A percentile compares a stretch with the other conserved stretches of the same genome.
These are phyloP conservation scores for Acrocephalus kingi DNA, from an alignment of 2,113 vertebrate genomes.

Conservation along the genomic window DNA sequence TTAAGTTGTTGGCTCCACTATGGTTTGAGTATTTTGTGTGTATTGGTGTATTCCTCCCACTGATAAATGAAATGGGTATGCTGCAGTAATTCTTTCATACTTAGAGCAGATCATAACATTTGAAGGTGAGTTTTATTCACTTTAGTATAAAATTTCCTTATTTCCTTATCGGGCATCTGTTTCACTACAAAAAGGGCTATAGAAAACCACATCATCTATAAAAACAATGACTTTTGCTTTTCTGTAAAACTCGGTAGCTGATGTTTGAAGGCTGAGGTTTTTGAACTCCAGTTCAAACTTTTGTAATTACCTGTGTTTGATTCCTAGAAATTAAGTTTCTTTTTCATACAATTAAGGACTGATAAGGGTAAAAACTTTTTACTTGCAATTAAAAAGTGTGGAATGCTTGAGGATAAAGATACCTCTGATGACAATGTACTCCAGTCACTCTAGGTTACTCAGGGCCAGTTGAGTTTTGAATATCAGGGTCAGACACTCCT, in stretches of 20 bases:
- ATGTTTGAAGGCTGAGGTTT: background rate
- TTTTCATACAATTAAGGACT: background rate
- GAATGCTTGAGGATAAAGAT: background rate
- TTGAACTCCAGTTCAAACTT: background rate
- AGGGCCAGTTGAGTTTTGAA: background rate
- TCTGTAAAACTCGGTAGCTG: background rate
- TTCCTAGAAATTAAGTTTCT: background rate
- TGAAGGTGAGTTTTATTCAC: background rate
- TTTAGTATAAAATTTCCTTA: background rate
- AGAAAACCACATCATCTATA: background rate
- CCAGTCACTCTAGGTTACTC: background rate
- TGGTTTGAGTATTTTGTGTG: background rate
- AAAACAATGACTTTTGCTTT: background rate
- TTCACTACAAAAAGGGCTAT: background rate
- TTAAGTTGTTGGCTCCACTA: background rate
- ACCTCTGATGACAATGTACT: rapidly evolving
- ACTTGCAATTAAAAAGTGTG: background rate
- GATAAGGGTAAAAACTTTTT: background rate
- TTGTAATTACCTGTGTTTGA: background rate
- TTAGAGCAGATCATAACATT: background rate
- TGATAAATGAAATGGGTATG: background rate
- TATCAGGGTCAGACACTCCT: background rate
- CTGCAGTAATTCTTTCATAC: background rate
- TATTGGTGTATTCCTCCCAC: background rate
- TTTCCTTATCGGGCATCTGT: background rate